Evolutionary conservation across 2,888 invertebrate species (phyloP).

Genomic region (Teinopalpus imperialis): DNA sequence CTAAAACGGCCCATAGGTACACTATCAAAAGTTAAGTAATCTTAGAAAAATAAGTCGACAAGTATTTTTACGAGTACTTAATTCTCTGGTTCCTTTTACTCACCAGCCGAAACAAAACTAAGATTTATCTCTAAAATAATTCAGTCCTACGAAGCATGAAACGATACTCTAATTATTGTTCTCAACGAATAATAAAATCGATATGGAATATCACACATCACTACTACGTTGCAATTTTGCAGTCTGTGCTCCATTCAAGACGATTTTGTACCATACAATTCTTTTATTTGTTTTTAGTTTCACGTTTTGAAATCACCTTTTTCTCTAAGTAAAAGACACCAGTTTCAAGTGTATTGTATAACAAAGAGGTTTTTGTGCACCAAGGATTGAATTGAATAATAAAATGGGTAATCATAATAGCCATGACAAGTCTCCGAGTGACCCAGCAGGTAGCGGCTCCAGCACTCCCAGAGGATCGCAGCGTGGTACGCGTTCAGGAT

Average conservation of each 20-base stretch:
- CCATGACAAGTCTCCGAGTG: conserved; percentile 53
- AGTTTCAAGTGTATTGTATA: not conserved
- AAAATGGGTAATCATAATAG: conserved; percentile 68
- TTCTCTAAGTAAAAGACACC: too few species aligned
- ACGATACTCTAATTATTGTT: too few species aligned
- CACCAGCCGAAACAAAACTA: too few species aligned
- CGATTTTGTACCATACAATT: conserved; percentile 2
- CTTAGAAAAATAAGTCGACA: too few species aligned
- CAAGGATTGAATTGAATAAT: not conserved
- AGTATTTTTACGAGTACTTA: too few species aligned
- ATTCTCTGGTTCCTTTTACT: too few species aligned
- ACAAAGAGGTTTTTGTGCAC: not conserved
- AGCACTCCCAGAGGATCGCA: conserved; percentile 70
- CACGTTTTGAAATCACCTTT: not conserved
- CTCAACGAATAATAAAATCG: not conserved
- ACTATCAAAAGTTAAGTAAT: too few species aligned
- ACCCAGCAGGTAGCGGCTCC: conserved; percentile 58
- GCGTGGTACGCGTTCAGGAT: conserved; percentile 79
- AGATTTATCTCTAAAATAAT: too few species aligned
- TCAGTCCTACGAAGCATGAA: too few species aligned
- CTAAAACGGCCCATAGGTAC: too few species aligned
- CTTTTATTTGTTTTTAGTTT: conserved; percentile 18
- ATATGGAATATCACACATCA: conserved; percentile 3
- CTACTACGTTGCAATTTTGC: conserved; percentile 7
- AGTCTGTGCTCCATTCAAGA: not conserved